Evolutionary conservation across 1,140 invertebrate species (phyloP), one percentile per base, ranked within the genome.

Genomic region (Meteorus sp.): DNA sequence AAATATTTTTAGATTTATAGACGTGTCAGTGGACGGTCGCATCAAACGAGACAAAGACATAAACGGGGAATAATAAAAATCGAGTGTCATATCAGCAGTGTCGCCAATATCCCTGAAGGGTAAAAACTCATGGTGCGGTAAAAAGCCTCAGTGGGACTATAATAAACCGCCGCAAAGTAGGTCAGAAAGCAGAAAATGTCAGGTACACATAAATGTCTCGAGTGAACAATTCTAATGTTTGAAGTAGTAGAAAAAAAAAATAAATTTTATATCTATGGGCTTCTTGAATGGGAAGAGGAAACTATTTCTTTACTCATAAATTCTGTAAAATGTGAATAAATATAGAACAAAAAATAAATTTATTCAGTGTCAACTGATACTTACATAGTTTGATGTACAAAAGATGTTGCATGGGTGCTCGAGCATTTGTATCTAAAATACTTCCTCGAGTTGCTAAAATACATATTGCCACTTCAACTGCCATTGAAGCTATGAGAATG

Each of bases 381-480:
- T 86, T 82, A 94, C 93, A 84, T 37, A 93, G 79, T 74, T 91
- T 84, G 55, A 88, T 73, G 78, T 95, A 95, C 50, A 95, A 85
- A 15, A 94, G 81, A 71, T 92, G 90, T 75, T 91, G 88, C 83
- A 94, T 92, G 56, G 88, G 84, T 37, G 85, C 83, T 44, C 93
- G 79, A 1, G 88, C 87, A 22, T 82, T 80, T 1, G 88, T 88
- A 67, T 93, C 86, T 51, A 95, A 81, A 66, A 95, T 95, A 62
- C 89, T 90, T 51, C 93, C 93, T 57, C 89, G 81, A 75, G 92
- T 85, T 47, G 92, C 90, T 47, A 92, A 83, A 60, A 87, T 81
- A 60, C 88, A 88, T 58, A 95, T 89, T 57, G 82, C 83, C 41
- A 86, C 79, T 76, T 95, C 93, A 41, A 90, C 81, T 25, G 88